Conservation (phyloP, 2,113 vertebrate genomes). For the Aegithalos caudatus region DNA sequence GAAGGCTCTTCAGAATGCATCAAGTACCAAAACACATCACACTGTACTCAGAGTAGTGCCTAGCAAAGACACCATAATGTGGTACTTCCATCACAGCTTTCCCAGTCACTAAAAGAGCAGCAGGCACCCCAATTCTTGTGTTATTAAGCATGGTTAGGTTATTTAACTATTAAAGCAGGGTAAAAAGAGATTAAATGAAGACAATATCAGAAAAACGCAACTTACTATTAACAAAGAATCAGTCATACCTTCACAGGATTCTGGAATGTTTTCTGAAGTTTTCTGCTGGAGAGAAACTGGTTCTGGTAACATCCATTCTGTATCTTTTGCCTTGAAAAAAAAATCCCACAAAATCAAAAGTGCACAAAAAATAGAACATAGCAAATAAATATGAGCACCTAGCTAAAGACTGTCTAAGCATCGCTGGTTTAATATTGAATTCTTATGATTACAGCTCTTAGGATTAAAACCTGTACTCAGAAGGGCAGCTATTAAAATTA, state of each 20-base stretch:
- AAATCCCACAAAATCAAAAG: background rate
- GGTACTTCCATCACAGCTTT: background rate
- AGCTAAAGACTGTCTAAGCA: background rate
- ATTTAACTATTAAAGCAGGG: background rate
- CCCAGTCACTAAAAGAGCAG: background rate
- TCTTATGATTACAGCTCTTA: background rate
- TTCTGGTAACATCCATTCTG: background rate
- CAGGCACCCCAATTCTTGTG: background rate
- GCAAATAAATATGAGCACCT: background rate
- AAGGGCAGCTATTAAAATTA: background rate
- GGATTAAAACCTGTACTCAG: background rate
- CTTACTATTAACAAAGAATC: background rate
- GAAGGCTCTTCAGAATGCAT: background rate
- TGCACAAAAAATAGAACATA: background rate
- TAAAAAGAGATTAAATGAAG: background rate
- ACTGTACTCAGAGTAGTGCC: background rate
- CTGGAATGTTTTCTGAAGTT: constrained; percentile 9
- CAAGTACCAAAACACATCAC: background rate
- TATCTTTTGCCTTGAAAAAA: constrained; percentile 12
- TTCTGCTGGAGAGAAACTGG: background rate
- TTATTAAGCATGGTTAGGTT: background rate
- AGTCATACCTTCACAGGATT: constrained; percentile 50
- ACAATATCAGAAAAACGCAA: background rate
- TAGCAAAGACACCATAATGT: background rate
- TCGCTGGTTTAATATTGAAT: background rate